Evolutionary conservation across 2,888 invertebrate species (phyloP), one percentile per base, ranked within the genome.

Genomic region (Teleiodes luculella): DNA sequence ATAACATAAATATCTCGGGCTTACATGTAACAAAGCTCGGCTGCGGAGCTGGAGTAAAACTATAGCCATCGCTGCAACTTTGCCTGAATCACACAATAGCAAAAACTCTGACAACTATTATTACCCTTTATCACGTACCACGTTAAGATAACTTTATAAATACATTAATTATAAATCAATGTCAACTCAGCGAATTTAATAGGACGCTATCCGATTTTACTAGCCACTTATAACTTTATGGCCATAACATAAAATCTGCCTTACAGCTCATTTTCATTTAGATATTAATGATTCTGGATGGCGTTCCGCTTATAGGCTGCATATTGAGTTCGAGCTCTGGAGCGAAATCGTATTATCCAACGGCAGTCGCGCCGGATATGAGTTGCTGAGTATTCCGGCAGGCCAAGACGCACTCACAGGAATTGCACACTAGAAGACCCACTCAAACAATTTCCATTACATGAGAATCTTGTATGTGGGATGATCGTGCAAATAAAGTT

Each of bases 341-440:
- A 30, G 47, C 18, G 35, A 47, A 55, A 52, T 51, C 47, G 31
- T 47, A 52, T 55, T 55, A 55, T 48, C 54, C 41, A 51, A 31
- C 45, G 31, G 36, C 37, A 50, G 51, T 47, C 13, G 46, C 31
- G 30, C 46, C 51, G 54, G 50, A 54, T 51, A 54, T 54, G 37
- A 54, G 37, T 46, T 28, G 37, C 45, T 16, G 36, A 45, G 54
- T 14, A 51, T 41, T 41, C 41, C 51, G 51, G n/a, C 18, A 30
- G 18, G 37, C 41, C 16, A 8, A 51, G 30, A 39, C 18, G 49
- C 33, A 48, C n/a, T 20, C n/a, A 48, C 20, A 48, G 2, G 35
- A 43, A 43, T 13, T 43, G 28, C 7, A 5, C 10, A 10, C 28
- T 13, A 28, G 20, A 43, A 28, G 5, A 43, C 28, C 1, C 43